Evolutionary conservation across 2,888 invertebrate genomes (phyloP), one percentile per base, ranked within the genome.

Genomic region (Ypsolopha scabrella): DNA sequence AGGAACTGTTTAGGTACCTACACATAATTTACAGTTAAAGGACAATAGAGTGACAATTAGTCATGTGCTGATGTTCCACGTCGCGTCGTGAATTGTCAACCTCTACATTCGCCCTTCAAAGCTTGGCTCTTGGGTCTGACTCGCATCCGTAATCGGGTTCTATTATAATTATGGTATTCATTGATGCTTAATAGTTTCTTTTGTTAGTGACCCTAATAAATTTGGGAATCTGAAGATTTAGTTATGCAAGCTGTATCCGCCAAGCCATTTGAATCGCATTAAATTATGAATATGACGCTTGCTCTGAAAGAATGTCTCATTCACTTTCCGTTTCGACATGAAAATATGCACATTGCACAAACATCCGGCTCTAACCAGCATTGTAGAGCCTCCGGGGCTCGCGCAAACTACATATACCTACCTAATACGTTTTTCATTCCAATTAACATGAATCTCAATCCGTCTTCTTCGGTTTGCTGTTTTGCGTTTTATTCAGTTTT

Each of bases 301-400:
- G n/a, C 39, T n/a, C 11, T 6, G 6, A 39, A 39, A 39, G 39
- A 39, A n/a, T n/a, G 10, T 39, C 11, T n/a, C 48, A 37, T 48
- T 48, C 48, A 48, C 48, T 48, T 48, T 48, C 37, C 13, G 35
- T 48, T 48, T 48, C 48, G 14, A 14, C 48, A 48, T 33, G 14
- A 48, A 48, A 48, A 45, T 45, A n/a, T 80, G 78, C 75, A 76
- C 57, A 70, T 79, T 80, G 72, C 78, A 80, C 69, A 79, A 80
- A 80, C 76, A 81, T 81, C 79, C 82, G 80, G 67, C 67, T 70
- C 57, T n/a, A 39, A 11, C 11, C 39, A 1, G 11, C 39, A 39
- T 39, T 11, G 39, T 11, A 11, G 39, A 10, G 10, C 24, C 24
- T 24, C 39, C 10, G 10, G 6, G 10, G 24, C 24, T 24, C 24